Conservation (phyloP, 1,140 invertebrate species). For the Bombus superbus region DNA sequence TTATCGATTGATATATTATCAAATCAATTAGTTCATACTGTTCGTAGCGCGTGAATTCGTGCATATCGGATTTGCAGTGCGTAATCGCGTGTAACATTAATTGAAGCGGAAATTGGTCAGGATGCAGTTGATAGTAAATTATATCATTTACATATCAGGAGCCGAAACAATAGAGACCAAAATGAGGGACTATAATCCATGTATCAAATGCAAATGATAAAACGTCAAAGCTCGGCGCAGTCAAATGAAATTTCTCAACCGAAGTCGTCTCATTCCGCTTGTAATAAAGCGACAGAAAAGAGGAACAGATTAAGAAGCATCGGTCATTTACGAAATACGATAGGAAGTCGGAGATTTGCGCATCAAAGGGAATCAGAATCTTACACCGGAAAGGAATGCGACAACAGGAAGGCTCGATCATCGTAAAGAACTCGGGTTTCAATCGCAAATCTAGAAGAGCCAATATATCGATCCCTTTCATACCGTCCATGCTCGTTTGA, state of each 20-base stretch:
- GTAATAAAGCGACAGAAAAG: neutral
- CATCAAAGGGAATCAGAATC: neutral
- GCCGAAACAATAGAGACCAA: neutral
- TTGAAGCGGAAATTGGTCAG: constrained; percentile 22
- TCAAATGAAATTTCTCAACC: too few relatives aligned
- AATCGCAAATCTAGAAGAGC: neutral
- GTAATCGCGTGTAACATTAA: constrained; percentile 14
- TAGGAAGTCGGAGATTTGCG: neutral
- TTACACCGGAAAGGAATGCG: neutral
- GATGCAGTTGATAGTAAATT: constrained; percentile 23
- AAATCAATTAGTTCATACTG: neutral
- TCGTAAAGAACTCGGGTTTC: too few relatives aligned
- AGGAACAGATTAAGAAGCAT: neutral
- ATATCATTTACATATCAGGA: neutral
- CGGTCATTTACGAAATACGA: neutral
- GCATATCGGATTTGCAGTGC: neutral
- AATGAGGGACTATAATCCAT: neutral
- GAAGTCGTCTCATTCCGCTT: neutral
- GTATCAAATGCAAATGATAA: neutral
- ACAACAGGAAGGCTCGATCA: neutral
- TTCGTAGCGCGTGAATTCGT: neutral
- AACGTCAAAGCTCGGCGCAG: neutral
- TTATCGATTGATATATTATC: neutral
- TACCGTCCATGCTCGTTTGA: neutral
- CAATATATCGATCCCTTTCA: constrained; percentile 8